Evolutionary conservation across 2,797 vertebrate species (phyloP), one percentile per base, ranked within the genome.

Genomic region (Mormyrops boulengeri): DNA sequence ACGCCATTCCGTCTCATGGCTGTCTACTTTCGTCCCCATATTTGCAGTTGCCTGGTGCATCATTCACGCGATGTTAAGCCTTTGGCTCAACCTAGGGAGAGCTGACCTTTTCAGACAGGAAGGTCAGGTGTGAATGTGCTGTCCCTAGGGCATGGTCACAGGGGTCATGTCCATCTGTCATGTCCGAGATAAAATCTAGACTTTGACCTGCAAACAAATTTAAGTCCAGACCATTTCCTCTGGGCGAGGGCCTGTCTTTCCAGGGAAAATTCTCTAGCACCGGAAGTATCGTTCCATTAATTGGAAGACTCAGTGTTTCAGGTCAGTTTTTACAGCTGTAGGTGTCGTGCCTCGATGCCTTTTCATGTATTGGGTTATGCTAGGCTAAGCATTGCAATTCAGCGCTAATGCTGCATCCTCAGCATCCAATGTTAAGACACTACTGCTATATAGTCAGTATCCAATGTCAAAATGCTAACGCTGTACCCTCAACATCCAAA

Each of bases 81-180:
- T 89, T 41, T 53, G 62, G 86, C 57, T 55, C 84, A 77, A 41
- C 69, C 38, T 73, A 50, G 38, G 9, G 44, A 60, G 47, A n/a
- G 26, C 8, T 60, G 19, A 26, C n/a, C 84, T 66, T 41, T 84
- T 49, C 41, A 14, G 73, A 52, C 85, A 69, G 44, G 4, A 53
- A 57, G 88, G 47, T 77, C 53, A 62, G 30, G 84, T n/a, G 44
- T 57, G 38, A 17, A 90, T 62, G 22, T 55, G 6, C 86, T 80
- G 60, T 38, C 89, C 86, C 38, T 34, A n/a, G 89, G 89, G 73
- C 77, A 86, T 57, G 47, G 53, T 89, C 77, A 26, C 44, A 52
- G 52, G 87, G 60, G 69, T 26, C 66, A 49, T 30, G 57, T 89
- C 89, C 90, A 88, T 91, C 89, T 88, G 90, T 88, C 80, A 77